Base-by-base conservation (phyloP, 1,140 invertebrate species). In the Cherax quadricarinatus region DNA sequence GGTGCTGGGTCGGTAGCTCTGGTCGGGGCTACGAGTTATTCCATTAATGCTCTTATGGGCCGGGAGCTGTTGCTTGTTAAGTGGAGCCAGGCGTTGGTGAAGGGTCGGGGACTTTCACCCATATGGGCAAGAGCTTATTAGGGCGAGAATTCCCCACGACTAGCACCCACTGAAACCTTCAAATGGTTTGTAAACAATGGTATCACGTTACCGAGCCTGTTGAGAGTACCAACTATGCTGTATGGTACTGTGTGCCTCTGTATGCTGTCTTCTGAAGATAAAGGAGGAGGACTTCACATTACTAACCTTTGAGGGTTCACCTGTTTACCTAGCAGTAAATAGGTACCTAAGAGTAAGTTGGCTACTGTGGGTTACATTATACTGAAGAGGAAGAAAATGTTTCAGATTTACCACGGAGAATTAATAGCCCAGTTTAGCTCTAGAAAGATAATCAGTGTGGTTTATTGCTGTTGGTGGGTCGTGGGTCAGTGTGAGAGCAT, bases 111-210 rank as follows among this genome's bases (percentile, higher is more conserved):
- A 83, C 24, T 48, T 49, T 85, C 73, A n/a, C 30, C 60, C 83
- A 51, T 86, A 60, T 53, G 82, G 53, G 21, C 73, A 24, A 21
- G 51, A 21, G 70, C 18, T 21, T 57, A 30, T 73, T 62, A 79
- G 51, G 82, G 57, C 70, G 5, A 24, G 62, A 48, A 48, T 78
- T 66, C 70, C 41, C 75, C 83, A 14, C 18, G 30, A 41, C 48
- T 80, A 16, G 49, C 53, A 60, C n/a, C 70, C 70, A 24, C 70
- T n/a, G 70, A 80, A 86, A 83, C 82, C 30, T 91, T 91, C 82
- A 86, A 78, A 91, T 91, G 83, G 89, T 86, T 91, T 85, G 89
- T 91, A 91, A 91, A 91, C 89, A 91, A 14, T 79, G 75, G 83
- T 91, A 91, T 91, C 89, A 49, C 83, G 83, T 91, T 91, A 91